Evolutionary conservation across 2,888 invertebrate species (phyloP), one percentile per base, ranked within the genome.

Genomic region (Griposia aprilina): DNA sequence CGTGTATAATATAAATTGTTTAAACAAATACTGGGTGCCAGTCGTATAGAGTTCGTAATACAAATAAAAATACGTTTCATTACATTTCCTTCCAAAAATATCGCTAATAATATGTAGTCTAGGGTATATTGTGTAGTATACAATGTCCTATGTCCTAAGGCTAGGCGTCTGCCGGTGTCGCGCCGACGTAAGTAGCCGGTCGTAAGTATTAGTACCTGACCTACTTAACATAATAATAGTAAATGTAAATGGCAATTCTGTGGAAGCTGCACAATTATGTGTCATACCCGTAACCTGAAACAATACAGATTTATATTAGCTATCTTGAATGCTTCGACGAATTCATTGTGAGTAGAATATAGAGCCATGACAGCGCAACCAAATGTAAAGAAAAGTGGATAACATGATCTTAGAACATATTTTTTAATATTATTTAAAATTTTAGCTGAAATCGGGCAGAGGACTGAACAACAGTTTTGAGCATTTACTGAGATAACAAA

Each of bases 181-280:
- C 83, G 83, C 76, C 76, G 86, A 45, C 76, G 75, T 74, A 63
- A 80, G 81, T 82, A 69, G 63, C 80, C 74, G 85, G 79, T 81
- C 84, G 84, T 57, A 81, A 81, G 88, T 76, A 81, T 75, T 81
- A 85, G 86, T 82, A 83, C 85, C 81, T 87, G 90, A 86, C 89
- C 91, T 90, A 92, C 91, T 88, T 91, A 91, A 90, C 82, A 78
- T 91, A 84, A 88, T 86, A 90, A 88, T 91, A 93, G 90, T 92
- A 93, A 91, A 94, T 92, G 92, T 93, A 93, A 95, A 95, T 96
- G 96, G 96, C 95, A 95, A 95, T 94, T 94, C 92, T 91, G 95
- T 95, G 95, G 95, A 95, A 95, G 95, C 95, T 93, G 95, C 95
- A 92, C 94, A 92, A 94, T 93, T 89, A 88, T 88, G 89, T 85